Evolutionary conservation across 2,113 vertebrate genomes (phyloP).

Genomic region (Gallinago undulata): DNA sequence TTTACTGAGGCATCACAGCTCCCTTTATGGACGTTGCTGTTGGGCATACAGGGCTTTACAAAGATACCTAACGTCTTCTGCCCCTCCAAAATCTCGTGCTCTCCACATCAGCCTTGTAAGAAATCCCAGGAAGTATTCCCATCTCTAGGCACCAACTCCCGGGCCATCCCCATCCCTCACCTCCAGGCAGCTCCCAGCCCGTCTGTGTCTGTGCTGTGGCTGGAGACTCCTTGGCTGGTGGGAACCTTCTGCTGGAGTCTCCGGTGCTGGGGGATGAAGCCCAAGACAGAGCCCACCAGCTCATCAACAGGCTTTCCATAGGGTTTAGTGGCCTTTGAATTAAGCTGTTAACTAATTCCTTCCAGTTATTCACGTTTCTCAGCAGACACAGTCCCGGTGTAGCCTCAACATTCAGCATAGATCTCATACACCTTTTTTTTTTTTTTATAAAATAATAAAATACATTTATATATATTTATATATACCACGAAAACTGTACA

Average conservation of each 20-base stretch:
- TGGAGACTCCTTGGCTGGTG: not conserved
- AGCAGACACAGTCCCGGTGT: not conserved
- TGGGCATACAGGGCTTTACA: not conserved
- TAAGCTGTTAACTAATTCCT: not conserved
- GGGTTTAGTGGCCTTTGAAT: not conserved
- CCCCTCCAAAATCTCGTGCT: fast-evolving
- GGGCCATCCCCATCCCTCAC: not conserved
- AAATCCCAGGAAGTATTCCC: not conserved
- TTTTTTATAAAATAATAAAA: constrained; percentile 54
- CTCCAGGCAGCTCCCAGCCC: not conserved
- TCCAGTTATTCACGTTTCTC: not conserved
- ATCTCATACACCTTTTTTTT: not conserved
- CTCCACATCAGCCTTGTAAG: not conserved
- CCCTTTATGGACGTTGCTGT: not conserved
- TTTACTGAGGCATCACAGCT: not conserved
- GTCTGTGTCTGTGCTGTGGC: no score
- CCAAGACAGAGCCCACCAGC: not conserved
- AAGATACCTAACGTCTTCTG: not conserved
- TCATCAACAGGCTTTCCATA: not conserved
- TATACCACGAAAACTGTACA: constrained; percentile 56
- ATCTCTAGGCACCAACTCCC: fast-evolving
- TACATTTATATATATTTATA: constrained; percentile 39
- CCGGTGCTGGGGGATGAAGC: not conserved
- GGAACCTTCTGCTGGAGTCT: not conserved
- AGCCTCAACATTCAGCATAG: not conserved